Evolutionary conservation across 1,140 invertebrate species (phyloP).

Genomic region (Ceratosolen solmsi): DNA sequence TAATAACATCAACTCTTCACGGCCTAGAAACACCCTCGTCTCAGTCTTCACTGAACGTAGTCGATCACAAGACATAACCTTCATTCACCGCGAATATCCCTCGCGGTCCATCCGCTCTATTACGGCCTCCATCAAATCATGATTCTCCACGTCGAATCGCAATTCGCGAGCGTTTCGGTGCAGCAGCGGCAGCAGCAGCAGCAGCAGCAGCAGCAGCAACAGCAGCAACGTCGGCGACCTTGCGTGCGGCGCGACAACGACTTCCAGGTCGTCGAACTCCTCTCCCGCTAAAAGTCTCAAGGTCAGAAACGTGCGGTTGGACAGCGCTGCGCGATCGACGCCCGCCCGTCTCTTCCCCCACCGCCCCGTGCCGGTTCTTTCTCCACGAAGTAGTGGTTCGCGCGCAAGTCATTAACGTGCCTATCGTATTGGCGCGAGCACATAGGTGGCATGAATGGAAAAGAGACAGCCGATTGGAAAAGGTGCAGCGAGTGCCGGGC

Average conservation of each 20-base stretch:
- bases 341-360: neutral
- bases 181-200: constrained; percentile 8
- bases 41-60: too few relatives aligned
- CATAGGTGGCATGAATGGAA: constrained; percentile 7
- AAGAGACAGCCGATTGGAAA: constrained; percentile 22
- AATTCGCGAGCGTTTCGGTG: constrained; percentile 19
- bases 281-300: constrained; percentile 51
- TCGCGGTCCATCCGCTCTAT: neutral
- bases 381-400: neutral
- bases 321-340: neutral
- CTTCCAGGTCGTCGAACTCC: constrained; percentile 48
- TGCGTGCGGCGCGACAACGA: constrained; percentile 27
- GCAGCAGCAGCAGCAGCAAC: constrained; percentile 33
- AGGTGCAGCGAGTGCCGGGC: neutral
- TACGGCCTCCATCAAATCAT: neutral
- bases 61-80: too few relatives aligned
- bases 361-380: neutral
- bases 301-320: constrained; percentile 37
- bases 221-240: constrained; percentile 11
- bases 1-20: too few relatives aligned
- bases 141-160: neutral
- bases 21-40: too few relatives aligned
- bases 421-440: neutral
- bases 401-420: constrained; percentile 31
- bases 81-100: too few relatives aligned